Evolutionary conservation across 1,140 invertebrate species (phyloP).

Genomic region (Probaryconus sp.): DNA sequence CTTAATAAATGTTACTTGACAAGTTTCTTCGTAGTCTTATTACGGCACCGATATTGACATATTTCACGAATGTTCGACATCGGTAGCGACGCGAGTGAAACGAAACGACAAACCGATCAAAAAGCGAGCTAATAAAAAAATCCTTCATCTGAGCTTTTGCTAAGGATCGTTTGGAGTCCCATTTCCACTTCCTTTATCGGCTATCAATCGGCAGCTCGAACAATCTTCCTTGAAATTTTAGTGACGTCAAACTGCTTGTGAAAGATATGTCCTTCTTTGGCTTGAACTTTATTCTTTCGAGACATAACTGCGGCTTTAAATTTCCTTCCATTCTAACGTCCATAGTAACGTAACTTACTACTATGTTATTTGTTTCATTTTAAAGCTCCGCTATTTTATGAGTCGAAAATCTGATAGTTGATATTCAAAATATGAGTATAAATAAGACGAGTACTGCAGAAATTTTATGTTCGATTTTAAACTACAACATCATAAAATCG

Average conservation of each 20-base stretch:
- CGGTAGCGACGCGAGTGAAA: slow-evolving; percentile 41
- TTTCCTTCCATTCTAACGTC: slow-evolving; percentile 24
- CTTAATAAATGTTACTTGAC: slow-evolving; percentile 29
- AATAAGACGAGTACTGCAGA: slow-evolving; percentile 3
- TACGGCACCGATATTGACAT: slow-evolving; percentile 45
- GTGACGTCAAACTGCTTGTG: slow-evolving; percentile 50
- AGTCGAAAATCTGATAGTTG: slow-evolving; percentile 9
- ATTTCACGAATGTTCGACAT: slow-evolving; percentile 22
- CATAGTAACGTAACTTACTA: slow-evolving; percentile 28
- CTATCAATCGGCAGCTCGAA: slow-evolving; percentile 61
- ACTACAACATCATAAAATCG: too few species aligned
- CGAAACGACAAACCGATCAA: slow-evolving; percentile 48
- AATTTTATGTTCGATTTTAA: slow-evolving; percentile 13
- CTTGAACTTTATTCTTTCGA: slow-evolving; percentile 24
- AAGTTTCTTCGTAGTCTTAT: slow-evolving; percentile 22
- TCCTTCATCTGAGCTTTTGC: slow-evolving; percentile 21
- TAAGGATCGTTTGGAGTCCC: slow-evolving; percentile 10
- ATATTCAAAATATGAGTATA: slow-evolving; percentile 20
- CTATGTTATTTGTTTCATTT: slow-evolving; percentile 2
- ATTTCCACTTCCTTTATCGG: slow-evolving; percentile 62
- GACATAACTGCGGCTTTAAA: slow-evolving; percentile 33
- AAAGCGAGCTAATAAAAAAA: slow-evolving; percentile 54
- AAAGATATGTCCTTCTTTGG: slow-evolving; percentile 37
- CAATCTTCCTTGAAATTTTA: slow-evolving; percentile 62
- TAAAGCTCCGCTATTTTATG: slow-evolving; percentile 18